phyloP scores from a whole-genome alignment of 2,797 vertebrate genomes.

The Pangasius sanitwongsei region DNA sequence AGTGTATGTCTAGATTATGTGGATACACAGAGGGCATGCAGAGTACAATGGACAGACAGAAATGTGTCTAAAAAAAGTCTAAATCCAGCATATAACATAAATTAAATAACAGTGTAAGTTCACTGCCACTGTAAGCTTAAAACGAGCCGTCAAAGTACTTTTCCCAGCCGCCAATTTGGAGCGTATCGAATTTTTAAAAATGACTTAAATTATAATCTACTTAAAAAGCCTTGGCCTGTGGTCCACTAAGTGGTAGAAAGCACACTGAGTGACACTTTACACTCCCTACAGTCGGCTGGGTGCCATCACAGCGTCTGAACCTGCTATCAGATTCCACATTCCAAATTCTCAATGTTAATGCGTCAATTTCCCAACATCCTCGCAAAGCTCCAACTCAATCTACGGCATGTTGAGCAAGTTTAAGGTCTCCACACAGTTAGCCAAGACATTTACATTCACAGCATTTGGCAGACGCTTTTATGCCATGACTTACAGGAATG shows the following conservation, averaged over 20 bases:
- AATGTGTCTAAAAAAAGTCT: neutral
- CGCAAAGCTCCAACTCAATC: neutral
- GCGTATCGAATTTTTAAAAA: constrained; percentile 1
- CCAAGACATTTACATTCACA: neutral
- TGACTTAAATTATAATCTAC: constrained; percentile 17
- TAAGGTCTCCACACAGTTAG: neutral
- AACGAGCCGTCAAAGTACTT: neutral
- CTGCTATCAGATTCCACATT: constrained; percentile 7
- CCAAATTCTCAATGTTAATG: neutral
- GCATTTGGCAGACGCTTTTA: neutral
- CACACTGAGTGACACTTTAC: constrained; percentile 18
- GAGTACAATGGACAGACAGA: neutral
- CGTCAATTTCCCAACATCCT: constrained; percentile 7
- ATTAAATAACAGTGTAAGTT: neutral
- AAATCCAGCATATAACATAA: neutral
- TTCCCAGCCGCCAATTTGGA: neutral
- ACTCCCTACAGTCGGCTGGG: neutral
- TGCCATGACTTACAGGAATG: neutral
- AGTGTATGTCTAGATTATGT: neutral
- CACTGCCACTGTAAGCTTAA: neutral
- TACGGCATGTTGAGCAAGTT: neutral
- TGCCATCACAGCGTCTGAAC: neutral
- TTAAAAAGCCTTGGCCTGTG: neutral
- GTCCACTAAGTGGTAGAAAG: constrained; percentile 2
- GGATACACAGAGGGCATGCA: neutral